Base-by-base conservation (phyloP, 2,113 vertebrate species). In the Lethenteron camtschaticum region DNA sequence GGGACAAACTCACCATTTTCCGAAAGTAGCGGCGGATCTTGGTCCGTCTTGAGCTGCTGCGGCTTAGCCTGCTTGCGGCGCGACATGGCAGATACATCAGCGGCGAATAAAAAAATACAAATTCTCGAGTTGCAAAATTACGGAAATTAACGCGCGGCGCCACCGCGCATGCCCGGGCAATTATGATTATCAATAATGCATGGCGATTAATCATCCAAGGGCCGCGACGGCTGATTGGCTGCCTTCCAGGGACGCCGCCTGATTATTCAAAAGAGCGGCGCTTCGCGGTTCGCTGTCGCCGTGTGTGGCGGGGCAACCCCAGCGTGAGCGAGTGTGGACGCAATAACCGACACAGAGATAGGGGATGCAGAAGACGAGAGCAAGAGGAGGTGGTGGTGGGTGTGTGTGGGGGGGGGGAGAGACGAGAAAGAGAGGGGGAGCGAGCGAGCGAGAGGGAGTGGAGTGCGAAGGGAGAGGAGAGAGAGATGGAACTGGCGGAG, bases 31-130 rank as follows among this genome's bases (percentile, higher is more conserved):
- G 87, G 79, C 76, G 88, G 85, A 75, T 94, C 88, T 82, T 88
- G 83, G 77, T 89, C 87, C 80, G 92, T 90, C 78, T 83, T 88
- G 81, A 97, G 91, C 79, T 96, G 92, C 84, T 97, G 92, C 75
- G 92, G 92, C 80, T 95, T 96, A 79, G 92, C 89, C 86, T 97
- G 91, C 86, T 97, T 97, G 82, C 92, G 87, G 79, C 92, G 89
- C 85, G 92, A 97, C 92, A 97, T 95, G 84, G 86, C 85, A 86
- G 83, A 85, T 82, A 83, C 88, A 89, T 95, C 87, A 85, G 88
- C 85, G 79, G 78, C 78, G 78, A 80, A 77, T 78, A 77, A 74
- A 12, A 80, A 77, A 83, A 81, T 79, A 77, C 80, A 78, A 79
- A 81, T 71, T 78, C 79, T 78, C 78, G 80, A 77, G 75, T 72